Evolutionary conservation across 2,888 invertebrate genomes (phyloP).

Genomic region (Phaedon cochleariae): DNA sequence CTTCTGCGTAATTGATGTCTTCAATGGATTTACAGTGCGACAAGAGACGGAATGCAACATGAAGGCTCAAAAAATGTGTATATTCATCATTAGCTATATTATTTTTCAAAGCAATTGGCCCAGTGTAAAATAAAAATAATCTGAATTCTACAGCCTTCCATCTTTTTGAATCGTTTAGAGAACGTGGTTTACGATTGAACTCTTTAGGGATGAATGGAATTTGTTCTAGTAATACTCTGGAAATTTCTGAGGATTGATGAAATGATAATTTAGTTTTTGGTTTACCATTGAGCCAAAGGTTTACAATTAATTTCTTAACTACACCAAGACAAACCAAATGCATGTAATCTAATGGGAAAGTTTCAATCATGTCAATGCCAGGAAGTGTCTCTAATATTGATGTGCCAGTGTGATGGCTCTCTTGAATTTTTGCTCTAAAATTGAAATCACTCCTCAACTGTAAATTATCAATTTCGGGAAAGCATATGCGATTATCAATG

Average conservation of each 20-base stretch:
- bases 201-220: slow-evolving; percentile 5
- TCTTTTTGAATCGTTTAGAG: slow-evolving; percentile 20
- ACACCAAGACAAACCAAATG: slow-evolving; percentile 36
- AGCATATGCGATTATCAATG: slow-evolving; percentile 26
- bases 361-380: slow-evolving; percentile 41
- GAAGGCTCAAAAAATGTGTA: slow-evolving; percentile 14
- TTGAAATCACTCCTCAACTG: slow-evolving; percentile 24
- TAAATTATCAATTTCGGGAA: slow-evolving; percentile 28
- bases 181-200: slow-evolving; percentile 27
- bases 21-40: slow-evolving; percentile 11
- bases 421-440: slow-evolving; percentile 28
- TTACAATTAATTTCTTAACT: slow-evolving; percentile 27
- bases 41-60: slow-evolving; percentile 11
- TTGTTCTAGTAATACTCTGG: slow-evolving; percentile 2
- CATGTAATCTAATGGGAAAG: slow-evolving; percentile 43
- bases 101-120: background rate
- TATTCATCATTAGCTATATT: background rate
- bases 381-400: slow-evolving; percentile 36
- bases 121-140: slow-evolving; percentile 22
- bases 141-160: slow-evolving; percentile 37
- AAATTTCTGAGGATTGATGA: slow-evolving; percentile 8
- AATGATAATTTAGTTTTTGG: slow-evolving; percentile 16
- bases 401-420: slow-evolving; percentile 35
- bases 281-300: slow-evolving; percentile 22
- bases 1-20: slow-evolving; percentile 23